Conservation (phyloP, 2,797 vertebrate genomes). For the Bryconaethiops microstoma region DNA sequence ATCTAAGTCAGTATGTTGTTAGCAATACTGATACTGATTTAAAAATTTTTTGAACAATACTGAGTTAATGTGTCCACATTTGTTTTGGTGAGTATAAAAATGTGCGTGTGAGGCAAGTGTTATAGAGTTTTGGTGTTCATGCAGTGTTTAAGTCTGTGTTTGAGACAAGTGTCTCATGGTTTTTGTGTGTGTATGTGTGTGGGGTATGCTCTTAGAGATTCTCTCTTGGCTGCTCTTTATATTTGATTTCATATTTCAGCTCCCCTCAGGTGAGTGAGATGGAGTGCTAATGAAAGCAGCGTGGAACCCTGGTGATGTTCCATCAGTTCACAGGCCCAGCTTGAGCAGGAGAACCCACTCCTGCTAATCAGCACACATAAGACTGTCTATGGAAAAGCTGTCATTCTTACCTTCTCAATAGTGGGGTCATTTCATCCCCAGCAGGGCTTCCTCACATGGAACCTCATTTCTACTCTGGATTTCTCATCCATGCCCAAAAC, state of each 20-base stretch:
- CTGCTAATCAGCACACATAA: conserved; percentile 65
- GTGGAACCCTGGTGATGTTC: conserved; percentile 67
- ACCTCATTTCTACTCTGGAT: conserved; percentile 66
- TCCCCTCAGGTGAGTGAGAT: conserved; percentile 60
- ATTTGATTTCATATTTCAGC: conserved; percentile 59
- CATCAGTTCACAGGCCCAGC: conserved; percentile 59
- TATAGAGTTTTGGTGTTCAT: conserved; percentile 9
- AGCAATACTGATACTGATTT: no score
- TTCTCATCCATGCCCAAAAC: conserved; percentile 51
- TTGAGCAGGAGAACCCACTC: conserved; percentile 54
- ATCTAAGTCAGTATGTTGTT: no score
- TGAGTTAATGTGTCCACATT: neutral
- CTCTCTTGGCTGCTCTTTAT: conserved; percentile 47
- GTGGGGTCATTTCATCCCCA: conserved; percentile 70
- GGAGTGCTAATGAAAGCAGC: conserved; percentile 63
- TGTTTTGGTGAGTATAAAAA: neutral
- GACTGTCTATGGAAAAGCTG: conserved; percentile 62
- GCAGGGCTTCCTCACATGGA: conserved; percentile 64
- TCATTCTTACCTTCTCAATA: conserved; percentile 63
- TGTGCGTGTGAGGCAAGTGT: neutral
- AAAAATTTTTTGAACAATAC: no score
- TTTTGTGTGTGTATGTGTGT: conserved; percentile 7
- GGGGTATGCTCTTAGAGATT: conserved; percentile 37
- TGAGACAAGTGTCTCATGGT: neutral
- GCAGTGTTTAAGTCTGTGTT: no score